These are phyloP conservation scores for Zoroaster sp. DNA, from an alignment of 53 echinoderm and acorn worm genomes.

Conservation along the genomic window DNA sequence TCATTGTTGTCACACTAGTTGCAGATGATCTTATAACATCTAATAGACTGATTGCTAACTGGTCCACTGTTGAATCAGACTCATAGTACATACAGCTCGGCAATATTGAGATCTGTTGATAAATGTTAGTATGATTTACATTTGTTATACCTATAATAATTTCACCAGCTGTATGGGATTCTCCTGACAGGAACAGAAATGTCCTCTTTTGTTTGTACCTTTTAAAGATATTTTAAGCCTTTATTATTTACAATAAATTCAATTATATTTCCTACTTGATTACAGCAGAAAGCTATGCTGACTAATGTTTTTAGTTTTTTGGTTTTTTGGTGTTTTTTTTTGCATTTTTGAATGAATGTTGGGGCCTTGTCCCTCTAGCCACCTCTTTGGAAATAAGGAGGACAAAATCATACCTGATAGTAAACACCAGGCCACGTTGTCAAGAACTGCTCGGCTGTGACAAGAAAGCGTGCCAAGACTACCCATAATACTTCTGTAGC, in stretches of 20 bases:
- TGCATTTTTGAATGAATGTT: too few species aligned
- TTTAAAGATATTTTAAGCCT: too few species aligned
- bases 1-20: slow-evolving; percentile 30
- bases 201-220: not conserved
- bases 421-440: slow-evolving; percentile 68
- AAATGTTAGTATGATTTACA: not conserved
- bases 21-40: slow-evolving; percentile 58
- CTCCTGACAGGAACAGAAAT: too few species aligned
- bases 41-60: slow-evolving; percentile 70
- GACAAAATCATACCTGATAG: slow-evolving; percentile 62
- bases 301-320: too few species aligned
- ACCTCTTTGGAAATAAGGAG: not conserved
- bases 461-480: slow-evolving; percentile 68
- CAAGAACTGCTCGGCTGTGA: slow-evolving; percentile 72
- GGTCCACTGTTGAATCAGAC: slow-evolving; percentile 42
- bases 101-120: slow-evolving; percentile 65
- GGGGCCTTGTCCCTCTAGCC: not conserved
- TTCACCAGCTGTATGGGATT: not conserved
- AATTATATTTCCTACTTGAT: too few species aligned
- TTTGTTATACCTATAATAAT: not conserved
- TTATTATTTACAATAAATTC: too few species aligned
- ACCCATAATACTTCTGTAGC: slow-evolving; percentile 91
- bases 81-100: slow-evolving; percentile 73
- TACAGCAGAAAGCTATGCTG: too few species aligned
- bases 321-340: too few species aligned